Evolutionary conservation across 2,113 vertebrate species (phyloP), one percentile per base, ranked within the genome.

Genomic region (Xiphophorus hellerii): DNA sequence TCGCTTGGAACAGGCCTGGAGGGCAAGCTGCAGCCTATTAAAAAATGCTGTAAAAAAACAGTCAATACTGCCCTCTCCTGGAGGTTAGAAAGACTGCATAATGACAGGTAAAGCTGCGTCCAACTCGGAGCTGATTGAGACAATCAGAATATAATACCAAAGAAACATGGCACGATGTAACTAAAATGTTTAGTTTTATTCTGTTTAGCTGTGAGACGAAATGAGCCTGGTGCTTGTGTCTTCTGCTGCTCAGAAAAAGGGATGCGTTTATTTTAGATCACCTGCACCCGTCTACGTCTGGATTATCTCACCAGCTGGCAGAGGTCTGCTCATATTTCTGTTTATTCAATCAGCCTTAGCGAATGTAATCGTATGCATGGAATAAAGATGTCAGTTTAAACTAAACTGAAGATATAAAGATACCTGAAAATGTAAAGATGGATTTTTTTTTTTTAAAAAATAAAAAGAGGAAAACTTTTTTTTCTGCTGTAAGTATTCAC

Each of bases 41-140:
- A 2, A 1, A 11, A 28, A 1, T n/a, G 10, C 0, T 71, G 29
- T 73, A 44, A 92, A 93, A 91, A 88, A 86, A 88, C 71, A 91
- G 92, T 77, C 92, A 94, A 95, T 72, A 90, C 83, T 94, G 94
- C 93, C 94, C 94, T 92, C 96, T 89, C 15, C 86, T 65, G 93
- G 76, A 86, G 29, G 10, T 68, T 54, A 17, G 1, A 61, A 0
- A 48, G 58, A 94, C 84, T 82, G 81, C 86, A 91, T 0, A 14
- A 9, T 5, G 14, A 37, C n/a, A 37, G 37, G 4, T 65, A 11
- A 69, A 20, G 3, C 7, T 31, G 62, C 15, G 1, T 4, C 60
- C 30, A 62, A 66, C 44, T 51, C 17, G 54, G 0, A 11, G 14
- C 25, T 14, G 0, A 14, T 67, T 39, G 37, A 67, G 22, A 3